phyloP scores from a whole-genome alignment of 2,113 vertebrate species.

The Mustelus asterias region DNA sequence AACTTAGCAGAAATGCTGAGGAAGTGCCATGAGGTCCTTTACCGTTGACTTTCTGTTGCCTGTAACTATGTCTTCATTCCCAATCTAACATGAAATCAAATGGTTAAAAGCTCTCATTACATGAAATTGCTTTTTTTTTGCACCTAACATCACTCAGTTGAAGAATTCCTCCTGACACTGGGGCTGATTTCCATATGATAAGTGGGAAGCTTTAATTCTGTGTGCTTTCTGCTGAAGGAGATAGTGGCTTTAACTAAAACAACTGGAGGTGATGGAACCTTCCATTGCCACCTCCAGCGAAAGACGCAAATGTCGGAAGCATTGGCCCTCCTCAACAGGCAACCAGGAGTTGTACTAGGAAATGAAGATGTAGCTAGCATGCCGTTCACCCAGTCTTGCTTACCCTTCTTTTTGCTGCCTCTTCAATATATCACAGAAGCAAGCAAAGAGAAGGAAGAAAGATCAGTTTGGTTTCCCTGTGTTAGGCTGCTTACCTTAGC shows the following conservation, averaged over 20 bases:
- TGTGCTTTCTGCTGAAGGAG: neutral
- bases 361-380: neutral
- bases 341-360: neutral
- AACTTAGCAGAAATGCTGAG: neutral
- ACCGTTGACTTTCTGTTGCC: neutral
- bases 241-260: neutral
- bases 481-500: neutral
- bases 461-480: neutral
- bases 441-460: neutral
- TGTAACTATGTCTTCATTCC: neutral
- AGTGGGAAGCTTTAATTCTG: neutral
- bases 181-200: neutral
- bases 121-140: neutral
- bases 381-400: neutral
- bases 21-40: neutral
- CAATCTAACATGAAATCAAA: neutral
- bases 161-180: neutral
- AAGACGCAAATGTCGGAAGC: neutral
- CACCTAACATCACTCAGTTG: neutral
- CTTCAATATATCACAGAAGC: neutral
- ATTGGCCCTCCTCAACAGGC: neutral
- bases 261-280: neutral
- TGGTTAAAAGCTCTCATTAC: neutral
- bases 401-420: neutral
- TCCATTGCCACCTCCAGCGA: neutral